phyloP scores from a whole-genome alignment of 2,797 vertebrate genomes.

The Sebastes alutus region DNA sequence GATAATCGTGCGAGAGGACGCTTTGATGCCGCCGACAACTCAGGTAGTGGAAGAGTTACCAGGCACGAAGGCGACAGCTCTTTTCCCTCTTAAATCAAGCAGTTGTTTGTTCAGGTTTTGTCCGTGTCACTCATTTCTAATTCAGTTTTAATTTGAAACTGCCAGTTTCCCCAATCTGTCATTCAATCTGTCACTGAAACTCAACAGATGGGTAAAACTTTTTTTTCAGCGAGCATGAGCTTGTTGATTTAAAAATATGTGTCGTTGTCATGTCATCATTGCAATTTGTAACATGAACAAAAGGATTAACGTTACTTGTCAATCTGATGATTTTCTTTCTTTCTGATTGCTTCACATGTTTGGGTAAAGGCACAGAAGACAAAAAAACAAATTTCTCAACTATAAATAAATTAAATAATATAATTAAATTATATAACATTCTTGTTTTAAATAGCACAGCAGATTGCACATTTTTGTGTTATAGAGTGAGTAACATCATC shows the following conservation, averaged over 20 bases:
- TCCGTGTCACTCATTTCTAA: conserved; percentile 22
- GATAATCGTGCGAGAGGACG: conserved; percentile 43
- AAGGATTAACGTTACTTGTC: background rate
- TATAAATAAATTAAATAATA: no score
- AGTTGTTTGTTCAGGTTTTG: conserved; percentile 35
- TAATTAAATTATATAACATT: background rate
- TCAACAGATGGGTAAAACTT: background rate
- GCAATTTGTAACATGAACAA: conserved; percentile 10
- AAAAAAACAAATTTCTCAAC: background rate
- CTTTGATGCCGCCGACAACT: conserved; percentile 50
- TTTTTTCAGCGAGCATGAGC: background rate
- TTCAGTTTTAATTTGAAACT: conserved; percentile 49
- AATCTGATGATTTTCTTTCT: background rate
- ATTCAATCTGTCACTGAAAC: conserved; percentile 18
- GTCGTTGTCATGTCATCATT: background rate
- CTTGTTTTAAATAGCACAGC: background rate
- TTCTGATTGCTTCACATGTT: background rate
- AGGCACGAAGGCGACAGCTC: background rate
- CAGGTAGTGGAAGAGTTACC: conserved; percentile 23
- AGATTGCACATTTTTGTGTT: conserved; percentile 19
- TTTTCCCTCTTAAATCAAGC: conserved; percentile 6
- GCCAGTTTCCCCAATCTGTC: conserved; percentile 24
- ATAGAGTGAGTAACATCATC: conserved; percentile 1
- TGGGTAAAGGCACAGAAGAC: background rate
- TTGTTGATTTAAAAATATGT: conserved; percentile 2